phyloP scores from a whole-genome alignment of 2,113 vertebrate genomes.

The Callionymus lyra region DNA sequence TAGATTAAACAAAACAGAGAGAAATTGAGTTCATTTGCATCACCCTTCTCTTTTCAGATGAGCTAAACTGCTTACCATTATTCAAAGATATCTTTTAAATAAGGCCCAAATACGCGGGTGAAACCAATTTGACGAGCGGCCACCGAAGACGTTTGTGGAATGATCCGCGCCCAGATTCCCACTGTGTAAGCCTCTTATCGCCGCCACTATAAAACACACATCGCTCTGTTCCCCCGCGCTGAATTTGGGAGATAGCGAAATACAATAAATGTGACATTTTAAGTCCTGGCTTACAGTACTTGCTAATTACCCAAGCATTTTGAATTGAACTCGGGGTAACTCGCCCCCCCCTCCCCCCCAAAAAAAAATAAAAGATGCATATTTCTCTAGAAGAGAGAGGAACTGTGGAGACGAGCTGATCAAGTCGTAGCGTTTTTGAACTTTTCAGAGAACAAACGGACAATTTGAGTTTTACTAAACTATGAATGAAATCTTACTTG shows the following conservation, averaged over 20 bases:
- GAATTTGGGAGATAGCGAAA: constrained; percentile 72
- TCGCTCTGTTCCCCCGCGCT: constrained; percentile 67
- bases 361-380: constrained; percentile 46
- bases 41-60: constrained; percentile 63
- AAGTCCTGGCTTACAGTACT: constrained; percentile 66
- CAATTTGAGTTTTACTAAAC: too few species aligned
- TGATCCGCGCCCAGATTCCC: constrained; percentile 74
- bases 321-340: constrained; percentile 69
- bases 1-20: constrained; percentile 67
- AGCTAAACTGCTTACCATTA: constrained; percentile 71
- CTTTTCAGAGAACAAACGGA: constrained; percentile 18
- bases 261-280: constrained; percentile 77
- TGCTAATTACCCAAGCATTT: constrained; percentile 73
- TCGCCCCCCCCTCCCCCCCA: too few species aligned
- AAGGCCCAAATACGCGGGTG: constrained; percentile 70
- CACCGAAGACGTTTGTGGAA: constrained; percentile 72
- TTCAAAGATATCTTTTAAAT: constrained; percentile 73
- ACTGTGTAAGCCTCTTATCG: constrained; percentile 74
- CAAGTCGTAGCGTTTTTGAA: constrained; percentile 53
- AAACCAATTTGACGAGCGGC: constrained; percentile 75
- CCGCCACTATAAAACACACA: constrained; percentile 67
- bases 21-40: constrained; percentile 70
- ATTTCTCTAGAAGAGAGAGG: constrained; percentile 60
- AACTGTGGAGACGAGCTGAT: constrained; percentile 52
- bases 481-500: too few species aligned